Conservation (phyloP, 2,888 invertebrate species). For the Tuberolachnus salignus region DNA sequence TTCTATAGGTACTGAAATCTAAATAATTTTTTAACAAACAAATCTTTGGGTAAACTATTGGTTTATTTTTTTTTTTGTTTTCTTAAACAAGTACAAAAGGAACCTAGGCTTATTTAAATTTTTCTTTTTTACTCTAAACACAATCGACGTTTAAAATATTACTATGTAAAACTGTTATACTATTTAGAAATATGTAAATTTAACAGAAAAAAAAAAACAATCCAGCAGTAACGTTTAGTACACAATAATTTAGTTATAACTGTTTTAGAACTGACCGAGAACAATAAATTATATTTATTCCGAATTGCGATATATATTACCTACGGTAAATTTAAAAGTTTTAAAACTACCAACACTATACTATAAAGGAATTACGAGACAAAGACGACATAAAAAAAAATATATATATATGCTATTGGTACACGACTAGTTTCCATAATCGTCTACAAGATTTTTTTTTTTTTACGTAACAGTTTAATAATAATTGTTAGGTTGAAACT, state of each 20-base stretch:
- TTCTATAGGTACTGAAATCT: not conserved
- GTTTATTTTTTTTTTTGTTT: not conserved
- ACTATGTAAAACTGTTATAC: not conserved
- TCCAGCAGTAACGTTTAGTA: not conserved
- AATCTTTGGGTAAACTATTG: not conserved
- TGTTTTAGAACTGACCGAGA: slow-evolving; percentile 4
- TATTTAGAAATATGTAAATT: slow-evolving; percentile 10
- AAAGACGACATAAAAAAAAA: slow-evolving; percentile 19
- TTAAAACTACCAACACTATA: not conserved
- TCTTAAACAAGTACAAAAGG: not conserved
- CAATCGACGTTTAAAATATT: not conserved
- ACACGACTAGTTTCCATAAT: slow-evolving; percentile 31
- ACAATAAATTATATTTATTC: not conserved
- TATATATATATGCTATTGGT: slow-evolving; percentile 9
- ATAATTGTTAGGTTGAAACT: slow-evolving; percentile 5
- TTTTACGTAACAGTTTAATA: slow-evolving; percentile 29
- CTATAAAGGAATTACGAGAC: slow-evolving; percentile 3
- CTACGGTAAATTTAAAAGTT: not conserved
- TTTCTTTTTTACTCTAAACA: not conserved
- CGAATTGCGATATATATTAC: not conserved
- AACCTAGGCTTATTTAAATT: too few relatives aligned
- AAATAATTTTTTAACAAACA: not conserved
- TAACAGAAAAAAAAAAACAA: not conserved
- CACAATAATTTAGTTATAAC: not conserved
- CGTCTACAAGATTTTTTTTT: not conserved